Percentiles rank a stretch among this genome's conserved stretches.
These are phyloP conservation scores for Nemopilema nomurai DNA, from an alignment of 30 jellyfish, hydroid and myxozoan genomes.

Conservation along the genomic window DNA sequence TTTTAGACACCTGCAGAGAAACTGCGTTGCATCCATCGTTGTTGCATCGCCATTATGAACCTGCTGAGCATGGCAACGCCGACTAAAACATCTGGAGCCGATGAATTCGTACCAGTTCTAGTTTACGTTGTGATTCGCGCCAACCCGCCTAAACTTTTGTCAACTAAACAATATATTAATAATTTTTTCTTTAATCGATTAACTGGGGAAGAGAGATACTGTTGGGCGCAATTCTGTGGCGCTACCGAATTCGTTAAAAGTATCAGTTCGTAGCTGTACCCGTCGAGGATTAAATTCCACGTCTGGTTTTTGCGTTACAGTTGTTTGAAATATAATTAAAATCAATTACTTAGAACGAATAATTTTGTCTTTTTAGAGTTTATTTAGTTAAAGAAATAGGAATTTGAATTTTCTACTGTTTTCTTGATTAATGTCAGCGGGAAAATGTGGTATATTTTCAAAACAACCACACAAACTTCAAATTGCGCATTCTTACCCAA, in stretches of 20 bases:
- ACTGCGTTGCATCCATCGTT: slow-evolving; percentile 92
- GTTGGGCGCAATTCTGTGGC: slow-evolving; percentile 98
- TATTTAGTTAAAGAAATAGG: no score
- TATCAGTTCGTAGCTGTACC: slow-evolving; percentile 1
- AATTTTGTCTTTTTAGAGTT: no score
- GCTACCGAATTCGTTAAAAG: slow-evolving; percentile 94
- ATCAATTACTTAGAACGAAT: background rate
- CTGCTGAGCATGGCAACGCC: slow-evolving; percentile 98
- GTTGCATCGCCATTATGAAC: slow-evolving; percentile 98
- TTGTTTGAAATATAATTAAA: background rate
- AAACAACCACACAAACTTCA: no score
- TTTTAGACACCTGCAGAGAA: slow-evolving; percentile 97
- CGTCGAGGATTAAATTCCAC: background rate
- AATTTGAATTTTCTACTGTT: no score
- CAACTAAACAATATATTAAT: slow-evolving; percentile 93
- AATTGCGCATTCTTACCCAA: no score
- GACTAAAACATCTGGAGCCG: slow-evolving; percentile 96
- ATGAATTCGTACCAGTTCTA: slow-evolving; percentile 98
- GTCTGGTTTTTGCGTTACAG: background rate
- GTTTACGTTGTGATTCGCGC: slow-evolving; percentile 98
- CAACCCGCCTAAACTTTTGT: slow-evolving; percentile 95
- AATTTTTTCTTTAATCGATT: slow-evolving; percentile 85
- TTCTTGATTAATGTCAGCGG: no score
- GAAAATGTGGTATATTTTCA: no score
- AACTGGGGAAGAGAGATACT: slow-evolving; percentile 94